Conservation (phyloP, 2,113 vertebrate species). For the Cephalopterus ornatus region DNA sequence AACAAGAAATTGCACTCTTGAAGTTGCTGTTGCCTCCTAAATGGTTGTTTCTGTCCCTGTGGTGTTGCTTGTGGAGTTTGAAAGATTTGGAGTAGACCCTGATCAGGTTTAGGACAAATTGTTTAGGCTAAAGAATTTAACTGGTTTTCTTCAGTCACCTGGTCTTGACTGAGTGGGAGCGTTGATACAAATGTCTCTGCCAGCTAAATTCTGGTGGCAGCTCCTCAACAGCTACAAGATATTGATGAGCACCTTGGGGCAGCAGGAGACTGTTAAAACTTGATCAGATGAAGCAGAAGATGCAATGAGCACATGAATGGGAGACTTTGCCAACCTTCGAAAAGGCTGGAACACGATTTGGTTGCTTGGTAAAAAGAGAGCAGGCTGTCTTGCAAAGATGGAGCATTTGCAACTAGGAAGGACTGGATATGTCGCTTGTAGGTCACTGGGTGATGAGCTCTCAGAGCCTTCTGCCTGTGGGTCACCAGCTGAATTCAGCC, state of each 20-base stretch:
- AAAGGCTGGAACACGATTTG: neutral
- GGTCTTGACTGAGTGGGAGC: neutral
- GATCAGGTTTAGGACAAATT: neutral
- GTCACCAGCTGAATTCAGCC: neutral
- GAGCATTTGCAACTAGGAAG: neutral
- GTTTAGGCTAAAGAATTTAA: neutral
- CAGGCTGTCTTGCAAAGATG: neutral
- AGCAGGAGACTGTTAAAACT: neutral
- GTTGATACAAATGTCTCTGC: neutral
- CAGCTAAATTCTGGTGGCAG: neutral
- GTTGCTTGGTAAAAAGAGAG: neutral
- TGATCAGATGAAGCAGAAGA: neutral
- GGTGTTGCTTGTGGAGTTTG: neutral
- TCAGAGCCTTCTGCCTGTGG: neutral
- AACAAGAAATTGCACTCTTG: neutral
- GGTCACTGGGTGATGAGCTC: neutral
- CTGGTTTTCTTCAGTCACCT: neutral
- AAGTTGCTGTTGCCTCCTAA: neutral
- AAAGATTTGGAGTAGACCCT: neutral
- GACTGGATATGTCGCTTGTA: neutral
- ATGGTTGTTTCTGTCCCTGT: neutral
- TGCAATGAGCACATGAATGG: neutral
- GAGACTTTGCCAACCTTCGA: neutral
- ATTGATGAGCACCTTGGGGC: neutral
- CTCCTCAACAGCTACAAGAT: neutral